Evolutionary conservation across 2,797 vertebrate species (phyloP).

Genomic region (Smutsia gigantea): DNA sequence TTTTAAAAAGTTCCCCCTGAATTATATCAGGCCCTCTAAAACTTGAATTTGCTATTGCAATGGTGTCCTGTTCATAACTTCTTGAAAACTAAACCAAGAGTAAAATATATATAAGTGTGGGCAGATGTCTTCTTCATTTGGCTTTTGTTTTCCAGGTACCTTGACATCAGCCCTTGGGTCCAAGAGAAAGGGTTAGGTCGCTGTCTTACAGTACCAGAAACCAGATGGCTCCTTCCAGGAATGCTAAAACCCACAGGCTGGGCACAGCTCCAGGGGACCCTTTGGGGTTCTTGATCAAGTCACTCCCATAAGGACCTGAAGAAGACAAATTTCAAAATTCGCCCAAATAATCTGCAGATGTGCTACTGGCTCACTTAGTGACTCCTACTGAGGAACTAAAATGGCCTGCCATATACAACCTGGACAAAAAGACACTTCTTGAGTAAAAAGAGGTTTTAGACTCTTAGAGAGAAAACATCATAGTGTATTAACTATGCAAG

Average conservation of each 20-base stretch:
- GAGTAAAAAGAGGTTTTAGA: not conserved
- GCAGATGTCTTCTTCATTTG: not conserved
- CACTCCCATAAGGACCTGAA: not conserved
- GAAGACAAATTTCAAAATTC: not conserved
- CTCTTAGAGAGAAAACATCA: not conserved
- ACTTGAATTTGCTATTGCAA: not conserved
- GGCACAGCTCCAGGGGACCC: not conserved
- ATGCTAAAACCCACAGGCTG: not conserved
- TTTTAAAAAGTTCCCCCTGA: not conserved
- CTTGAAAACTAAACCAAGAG: not conserved
- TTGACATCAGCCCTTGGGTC: not conserved
- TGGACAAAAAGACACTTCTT: not conserved
- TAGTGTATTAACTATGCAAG: not conserved
- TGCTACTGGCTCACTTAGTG: not conserved
- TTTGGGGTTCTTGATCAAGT: not conserved
- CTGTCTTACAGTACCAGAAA: not conserved
- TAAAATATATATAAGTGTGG: not conserved
- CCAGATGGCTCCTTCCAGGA: not conserved
- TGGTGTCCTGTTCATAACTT: not conserved
- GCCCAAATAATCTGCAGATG: constrained; percentile 17
- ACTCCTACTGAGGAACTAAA: not conserved
- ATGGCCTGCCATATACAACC: not conserved
- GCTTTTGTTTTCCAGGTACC: constrained; percentile 3
- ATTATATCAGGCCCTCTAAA: not conserved
- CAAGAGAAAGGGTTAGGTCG: not conserved